Evolutionary conservation across 2,888 invertebrate genomes (phyloP), one percentile per base, ranked within the genome.

Genomic region (Hydroisotoma schaefferi): DNA sequence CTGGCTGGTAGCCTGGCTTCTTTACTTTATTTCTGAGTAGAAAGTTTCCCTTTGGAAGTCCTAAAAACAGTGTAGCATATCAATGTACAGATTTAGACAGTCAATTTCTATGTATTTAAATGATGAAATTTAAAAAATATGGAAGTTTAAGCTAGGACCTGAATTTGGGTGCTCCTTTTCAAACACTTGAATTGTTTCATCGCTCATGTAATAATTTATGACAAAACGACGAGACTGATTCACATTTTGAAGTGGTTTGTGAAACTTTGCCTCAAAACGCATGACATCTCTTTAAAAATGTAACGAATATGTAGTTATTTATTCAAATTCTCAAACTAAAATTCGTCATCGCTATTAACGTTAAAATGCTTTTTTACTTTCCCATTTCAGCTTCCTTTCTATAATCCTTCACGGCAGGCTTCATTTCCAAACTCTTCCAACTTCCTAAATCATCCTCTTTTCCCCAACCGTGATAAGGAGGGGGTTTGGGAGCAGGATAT

Each of bases 371-470:
- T 22, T 43, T 27, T 61, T 72, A 87, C 83, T 85, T 85, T 77
- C 92, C 93, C 71, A 87, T 85, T 74, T 85, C 81, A 58, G 90
- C 80, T 74, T 90, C 90, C 76, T 90, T 90, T 58, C 86, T 82
- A 72, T 90, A 87, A 76, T 92, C 88, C 8, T 82, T 80, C 70
- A 85, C 84, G 0, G 26, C 47, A 1, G 89, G 80, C 75, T 87
- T 88, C 0, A 90, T 88, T 70, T 88, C 84, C 0, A 94, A 84
- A 0, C 86, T 85, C 51, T 85, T 82, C 74, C 93, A 93, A 75
- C 92, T 93, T 69, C 87, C 87, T 8, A 91, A 87, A 0, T 93
- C 93, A 75, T 94, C 94, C 63, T 91, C 91, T 74, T 90, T 88
- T 0, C 94, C 94, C 77, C 86, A 92, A 2, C 67, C 67, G 12